phyloP scores from a whole-genome alignment of 2,113 vertebrate genomes.

The Crotalus tigris region DNA sequence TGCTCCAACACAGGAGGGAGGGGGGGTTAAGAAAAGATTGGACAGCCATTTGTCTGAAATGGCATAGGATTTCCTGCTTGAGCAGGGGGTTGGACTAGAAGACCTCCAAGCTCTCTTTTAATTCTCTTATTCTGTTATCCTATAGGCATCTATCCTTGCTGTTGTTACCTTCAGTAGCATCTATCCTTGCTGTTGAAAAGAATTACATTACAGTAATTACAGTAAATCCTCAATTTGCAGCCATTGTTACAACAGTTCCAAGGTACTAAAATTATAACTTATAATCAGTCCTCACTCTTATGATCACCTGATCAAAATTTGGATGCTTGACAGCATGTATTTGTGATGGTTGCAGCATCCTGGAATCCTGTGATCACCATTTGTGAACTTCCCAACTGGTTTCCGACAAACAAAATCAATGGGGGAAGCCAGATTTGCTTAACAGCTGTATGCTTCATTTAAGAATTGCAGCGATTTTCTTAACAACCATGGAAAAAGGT shows the following conservation, averaged over 20 bases:
- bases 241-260: neutral
- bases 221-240: neutral
- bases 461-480: neutral
- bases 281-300: neutral
- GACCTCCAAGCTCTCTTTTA: no score
- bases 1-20: no score
- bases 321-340: neutral
- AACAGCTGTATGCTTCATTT: neutral
- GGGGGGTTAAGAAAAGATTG: no score
- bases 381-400: neutral
- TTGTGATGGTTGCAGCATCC: neutral
- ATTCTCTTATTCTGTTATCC: no score
- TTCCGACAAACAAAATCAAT: neutral
- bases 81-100: no score
- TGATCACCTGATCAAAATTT: neutral
- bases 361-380: neutral
- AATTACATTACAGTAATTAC: neutral
- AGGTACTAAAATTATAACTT: neutral
- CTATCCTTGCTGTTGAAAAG: neutral
- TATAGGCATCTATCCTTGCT: no score
- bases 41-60: no score
- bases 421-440: neutral
- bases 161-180: neutral
- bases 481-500: neutral
- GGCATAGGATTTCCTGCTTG: no score